phyloP scores from a whole-genome alignment of 2,888 invertebrate genomes.

The Lasioglossum leucozonium region DNA sequence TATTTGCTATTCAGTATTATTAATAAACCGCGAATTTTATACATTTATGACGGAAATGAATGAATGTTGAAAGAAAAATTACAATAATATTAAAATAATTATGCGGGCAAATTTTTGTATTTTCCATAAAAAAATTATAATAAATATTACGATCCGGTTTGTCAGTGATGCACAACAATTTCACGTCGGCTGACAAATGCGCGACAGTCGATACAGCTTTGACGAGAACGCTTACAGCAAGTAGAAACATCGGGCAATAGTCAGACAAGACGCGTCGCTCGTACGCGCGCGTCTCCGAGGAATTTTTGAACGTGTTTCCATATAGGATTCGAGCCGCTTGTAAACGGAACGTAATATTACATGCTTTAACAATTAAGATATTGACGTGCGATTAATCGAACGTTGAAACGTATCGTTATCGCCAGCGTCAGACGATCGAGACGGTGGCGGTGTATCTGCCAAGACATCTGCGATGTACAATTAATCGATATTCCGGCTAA shows the following conservation, averaged over 20 bases:
- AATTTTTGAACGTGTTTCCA: not conserved
- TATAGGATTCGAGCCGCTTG: not conserved
- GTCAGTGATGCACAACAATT: not conserved
- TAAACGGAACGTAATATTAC: not conserved
- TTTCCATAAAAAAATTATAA: too few relatives aligned
- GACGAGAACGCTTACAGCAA: not conserved
- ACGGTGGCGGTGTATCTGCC: conserved; percentile 27
- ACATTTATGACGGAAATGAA: not conserved
- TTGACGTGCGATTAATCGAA: conserved; percentile 70
- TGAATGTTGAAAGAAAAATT: too few relatives aligned
- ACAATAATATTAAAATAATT: too few relatives aligned
- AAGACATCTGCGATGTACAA: conserved; percentile 72
- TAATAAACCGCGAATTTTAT: not conserved
- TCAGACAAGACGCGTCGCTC: not conserved
- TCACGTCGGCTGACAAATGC: not conserved
- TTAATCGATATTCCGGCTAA: conserved; percentile 77
- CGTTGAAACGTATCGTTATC: conserved; percentile 70
- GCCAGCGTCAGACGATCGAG: conserved; percentile 71
- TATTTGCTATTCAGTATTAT: not conserved
- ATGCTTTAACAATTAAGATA: not conserved
- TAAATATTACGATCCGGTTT: not conserved
- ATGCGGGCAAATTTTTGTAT: too few relatives aligned
- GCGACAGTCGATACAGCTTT: not conserved
- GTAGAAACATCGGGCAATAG: not conserved
- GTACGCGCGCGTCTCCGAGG: not conserved